Base-by-base conservation (phyloP, 1,140 invertebrate genomes). In the Cyphomyrmex costatus region DNA sequence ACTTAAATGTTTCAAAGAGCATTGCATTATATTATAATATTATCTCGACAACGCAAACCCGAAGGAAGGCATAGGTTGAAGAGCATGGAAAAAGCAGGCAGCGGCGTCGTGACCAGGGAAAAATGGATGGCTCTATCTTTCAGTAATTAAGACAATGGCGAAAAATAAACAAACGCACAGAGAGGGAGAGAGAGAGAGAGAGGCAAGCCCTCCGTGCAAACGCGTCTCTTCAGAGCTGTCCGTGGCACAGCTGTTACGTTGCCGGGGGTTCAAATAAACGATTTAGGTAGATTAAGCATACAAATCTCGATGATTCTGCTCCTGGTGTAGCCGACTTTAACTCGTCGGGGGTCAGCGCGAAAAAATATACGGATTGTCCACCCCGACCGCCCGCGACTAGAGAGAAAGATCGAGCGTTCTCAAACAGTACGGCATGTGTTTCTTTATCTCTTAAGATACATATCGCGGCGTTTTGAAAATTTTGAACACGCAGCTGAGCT, bases 41-140 rank as follows among this genome's bases (percentile, higher is more conserved):
- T 80, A 68, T 80, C 21, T 12, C 66, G 33, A n/a, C 5, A 24
- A 21, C 12, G 19, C 10, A 76, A 46, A 16, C 21, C 42, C 46
- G 10, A 46, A 80, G 14, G 6, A 71, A 79, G 19, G 21, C n/a
- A 66, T 56, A 85, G 60, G 14, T 27, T 74, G 74, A 78, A 73
- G 73, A 51, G 46, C 36, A 77, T 36, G 58, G 65, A 58, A 80
- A 86, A 65, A 80, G 58, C 21, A 83, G 56, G 71, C 61, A 86
- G 77, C 84, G 89, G 80, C 58, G 85, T 74, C 49, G 66, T 73
- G 58, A 58, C 56, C 86, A 88, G 53, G 19, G 89, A 92, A 90
- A 92, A 93, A 94, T 91, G 90, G 91, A 94, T 93, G 89, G 93
- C 92, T 94, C 91, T 92, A 94, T 94, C 93, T 93, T 94, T 94